These are phyloP conservation scores for Eudyptes chrysolophus DNA, from an alignment of 2,113 vertebrate species.

Conservation along the genomic window DNA sequence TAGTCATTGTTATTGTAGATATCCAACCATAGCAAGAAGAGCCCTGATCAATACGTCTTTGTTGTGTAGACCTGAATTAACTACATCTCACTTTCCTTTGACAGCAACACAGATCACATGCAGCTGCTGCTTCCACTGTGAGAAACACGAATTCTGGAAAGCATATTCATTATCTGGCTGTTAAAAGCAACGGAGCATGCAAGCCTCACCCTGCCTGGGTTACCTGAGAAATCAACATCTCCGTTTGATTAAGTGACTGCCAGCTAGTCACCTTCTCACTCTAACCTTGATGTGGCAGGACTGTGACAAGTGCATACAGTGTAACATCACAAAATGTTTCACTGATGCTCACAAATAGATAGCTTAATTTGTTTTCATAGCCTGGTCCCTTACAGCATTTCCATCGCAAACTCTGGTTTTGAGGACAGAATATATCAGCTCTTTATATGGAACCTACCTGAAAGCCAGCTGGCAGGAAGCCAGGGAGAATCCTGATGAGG, in stretches of 20 bases:
- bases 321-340: not conserved
- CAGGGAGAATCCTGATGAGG: not conserved
- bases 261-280: constrained; percentile 22
- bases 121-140: constrained; percentile 17
- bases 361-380: constrained; percentile 39
- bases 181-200: constrained; percentile 22
- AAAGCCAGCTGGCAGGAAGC: not conserved
- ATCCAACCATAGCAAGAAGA: not conserved
- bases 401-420: not conserved
- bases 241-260: constrained; percentile 44
- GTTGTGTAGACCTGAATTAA: constrained; percentile 35
- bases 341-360: not conserved
- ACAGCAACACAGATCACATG: constrained; percentile 60
- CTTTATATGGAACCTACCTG: not conserved
- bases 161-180: constrained; percentile 68
- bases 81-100: constrained; percentile 57
- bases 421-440: not conserved
- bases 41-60: constrained; percentile 7
- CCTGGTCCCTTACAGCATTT: not conserved
- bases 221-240: constrained; percentile 39
- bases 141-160: constrained; percentile 40
- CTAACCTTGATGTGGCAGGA: constrained; percentile 46
- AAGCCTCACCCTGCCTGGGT: not conserved
- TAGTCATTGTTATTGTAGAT: not conserved
- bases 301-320: not conserved